Evolutionary conservation across 2,113 vertebrate genomes (phyloP).

Genomic region (Phylloscopus whistleri): DNA sequence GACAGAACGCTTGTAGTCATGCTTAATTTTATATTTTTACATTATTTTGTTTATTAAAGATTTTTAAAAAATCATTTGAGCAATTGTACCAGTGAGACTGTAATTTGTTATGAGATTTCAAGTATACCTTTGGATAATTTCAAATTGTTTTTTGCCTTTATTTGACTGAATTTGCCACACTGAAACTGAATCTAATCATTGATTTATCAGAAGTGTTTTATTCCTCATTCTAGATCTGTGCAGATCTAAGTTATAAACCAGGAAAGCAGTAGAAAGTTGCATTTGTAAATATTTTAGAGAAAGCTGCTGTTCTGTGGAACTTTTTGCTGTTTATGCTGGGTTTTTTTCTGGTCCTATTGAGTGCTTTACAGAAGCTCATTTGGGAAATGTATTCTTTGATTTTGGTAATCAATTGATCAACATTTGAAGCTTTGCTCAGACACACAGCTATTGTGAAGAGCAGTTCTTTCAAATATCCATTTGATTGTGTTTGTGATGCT

Average conservation of each 20-base stretch:
- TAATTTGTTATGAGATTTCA: not conserved
- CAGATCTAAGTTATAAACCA: slow-evolving; percentile 62
- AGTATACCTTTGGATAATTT: not conserved
- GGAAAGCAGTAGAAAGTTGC: slow-evolving; percentile 51
- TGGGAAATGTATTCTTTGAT: slow-evolving; percentile 45
- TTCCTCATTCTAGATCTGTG: slow-evolving; percentile 23
- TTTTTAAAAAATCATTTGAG: not conserved
- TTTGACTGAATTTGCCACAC: not conserved
- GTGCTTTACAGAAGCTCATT: slow-evolving; percentile 28
- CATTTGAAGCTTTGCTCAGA: slow-evolving; percentile 33
- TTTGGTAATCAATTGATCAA: slow-evolving; percentile 48
- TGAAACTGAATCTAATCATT: not conserved
- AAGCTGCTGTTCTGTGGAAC: not conserved
- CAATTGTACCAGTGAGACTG: not conserved
- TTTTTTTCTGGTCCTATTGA: not conserved
- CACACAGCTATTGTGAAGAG: not conserved
- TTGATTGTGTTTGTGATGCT: slow-evolving; percentile 27
- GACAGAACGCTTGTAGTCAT: not conserved
- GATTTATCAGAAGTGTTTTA: not conserved
- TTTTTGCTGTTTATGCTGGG: not conserved
- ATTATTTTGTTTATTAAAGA: not conserved
- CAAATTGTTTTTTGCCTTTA: not conserved
- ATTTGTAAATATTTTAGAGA: slow-evolving; percentile 42
- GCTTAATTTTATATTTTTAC: not conserved
- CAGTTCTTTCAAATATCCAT: slow-evolving; percentile 32